Evolutionary conservation across 2,888 invertebrate species (phyloP).

Genomic region (Anticlea derivata): DNA sequence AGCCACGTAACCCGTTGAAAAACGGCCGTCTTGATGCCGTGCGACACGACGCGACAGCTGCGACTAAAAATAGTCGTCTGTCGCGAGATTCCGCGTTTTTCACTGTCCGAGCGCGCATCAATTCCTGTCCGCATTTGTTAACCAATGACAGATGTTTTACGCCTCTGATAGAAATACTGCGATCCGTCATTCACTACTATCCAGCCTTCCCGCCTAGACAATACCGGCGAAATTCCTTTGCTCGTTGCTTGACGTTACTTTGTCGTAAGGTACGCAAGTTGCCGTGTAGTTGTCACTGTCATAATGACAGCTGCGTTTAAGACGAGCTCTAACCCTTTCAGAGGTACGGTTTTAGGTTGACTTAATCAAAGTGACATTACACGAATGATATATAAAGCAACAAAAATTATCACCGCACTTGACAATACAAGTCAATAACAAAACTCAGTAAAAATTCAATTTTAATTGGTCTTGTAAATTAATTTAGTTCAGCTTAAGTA

Average conservation of each 20-base stretch:
- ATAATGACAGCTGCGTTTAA: slow-evolving; percentile 72
- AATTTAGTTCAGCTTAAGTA: no score
- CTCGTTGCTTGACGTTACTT: slow-evolving; percentile 24
- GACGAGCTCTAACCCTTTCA: slow-evolving; percentile 71
- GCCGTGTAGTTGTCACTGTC: slow-evolving; percentile 66
- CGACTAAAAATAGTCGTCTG: slow-evolving; percentile 68
- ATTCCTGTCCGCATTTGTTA: slow-evolving; percentile 80
- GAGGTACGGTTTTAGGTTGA: slow-evolving; percentile 58
- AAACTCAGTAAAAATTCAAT: no score
- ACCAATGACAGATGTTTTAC: slow-evolving; percentile 80
- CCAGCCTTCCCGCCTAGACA: background rate
- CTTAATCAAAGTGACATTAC: slow-evolving; percentile 24
- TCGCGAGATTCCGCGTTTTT: slow-evolving; percentile 80
- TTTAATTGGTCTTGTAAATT: no score
- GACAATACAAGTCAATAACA: no score
- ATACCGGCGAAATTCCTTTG: slow-evolving; percentile 43
- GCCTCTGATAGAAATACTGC: slow-evolving; percentile 49
- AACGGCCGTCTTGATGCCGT: slow-evolving; percentile 57
- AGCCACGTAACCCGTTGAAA: slow-evolving; percentile 45
- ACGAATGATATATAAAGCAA: background rate
- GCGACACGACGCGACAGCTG: slow-evolving; percentile 74
- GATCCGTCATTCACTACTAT: slow-evolving; percentile 7
- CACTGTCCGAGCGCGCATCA: slow-evolving; percentile 80
- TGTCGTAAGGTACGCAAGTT: slow-evolving; percentile 49
- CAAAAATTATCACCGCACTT: no score